These are phyloP conservation scores for Euzophera pinguis DNA, from an alignment of 2,888 invertebrate genomes.

Conservation along the genomic window DNA sequence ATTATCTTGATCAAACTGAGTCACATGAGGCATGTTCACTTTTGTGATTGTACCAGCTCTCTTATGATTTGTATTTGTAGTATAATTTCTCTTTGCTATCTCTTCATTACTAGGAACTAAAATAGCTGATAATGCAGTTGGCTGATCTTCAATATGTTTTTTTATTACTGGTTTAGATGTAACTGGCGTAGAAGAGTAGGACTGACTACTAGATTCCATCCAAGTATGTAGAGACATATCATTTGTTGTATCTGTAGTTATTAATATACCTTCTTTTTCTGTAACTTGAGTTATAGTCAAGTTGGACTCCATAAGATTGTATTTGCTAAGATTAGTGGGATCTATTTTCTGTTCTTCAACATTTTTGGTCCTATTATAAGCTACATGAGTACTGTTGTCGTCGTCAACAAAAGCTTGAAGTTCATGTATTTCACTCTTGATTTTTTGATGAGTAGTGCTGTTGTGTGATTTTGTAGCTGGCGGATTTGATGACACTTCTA, in stretches of 20 bases:
- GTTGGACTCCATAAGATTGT: constrained; percentile 70
- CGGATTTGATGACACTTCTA: constrained; percentile 42
- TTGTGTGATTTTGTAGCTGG: constrained; percentile 42
- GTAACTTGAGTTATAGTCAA: constrained; percentile 65
- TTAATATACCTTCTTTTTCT: constrained; percentile 64
- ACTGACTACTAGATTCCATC: constrained; percentile 59
- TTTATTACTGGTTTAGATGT: constrained; percentile 52
- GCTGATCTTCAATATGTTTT: constrained; percentile 51
- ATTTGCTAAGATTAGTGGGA: constrained; percentile 59
- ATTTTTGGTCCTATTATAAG: constrained; percentile 68
- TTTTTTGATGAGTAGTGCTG: constrained; percentile 59
- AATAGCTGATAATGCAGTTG: constrained; percentile 81
- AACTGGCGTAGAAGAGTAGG: constrained; percentile 40
- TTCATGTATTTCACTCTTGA: constrained; percentile 69
- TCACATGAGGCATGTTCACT: constrained; percentile 61
- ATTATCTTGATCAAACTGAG: constrained; percentile 52
- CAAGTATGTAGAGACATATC: constrained; percentile 66
- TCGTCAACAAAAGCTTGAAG: constrained; percentile 61
- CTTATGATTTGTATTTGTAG: constrained; percentile 25
- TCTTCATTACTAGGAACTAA: constrained; percentile 79
- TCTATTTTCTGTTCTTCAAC: constrained; percentile 62
- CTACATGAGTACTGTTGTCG: constrained; percentile 62
- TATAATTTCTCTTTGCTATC: constrained; percentile 44
- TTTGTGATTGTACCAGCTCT: constrained; percentile 69
- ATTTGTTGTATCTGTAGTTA: constrained; percentile 68